phyloP scores from a whole-genome alignment of 1,140 invertebrate species.

The Chironomus tepperi region DNA sequence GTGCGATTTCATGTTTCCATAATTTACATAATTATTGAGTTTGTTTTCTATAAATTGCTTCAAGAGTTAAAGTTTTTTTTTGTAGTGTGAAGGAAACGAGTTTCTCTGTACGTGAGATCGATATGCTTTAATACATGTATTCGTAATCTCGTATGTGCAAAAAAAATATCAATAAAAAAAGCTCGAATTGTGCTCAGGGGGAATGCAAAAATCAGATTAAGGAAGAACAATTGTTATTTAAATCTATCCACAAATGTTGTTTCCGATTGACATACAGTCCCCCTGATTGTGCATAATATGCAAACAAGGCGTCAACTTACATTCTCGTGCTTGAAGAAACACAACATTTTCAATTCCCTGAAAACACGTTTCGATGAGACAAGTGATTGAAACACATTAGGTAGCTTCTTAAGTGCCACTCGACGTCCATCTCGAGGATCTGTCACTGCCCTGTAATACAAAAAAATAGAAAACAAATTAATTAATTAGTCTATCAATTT shows the following conservation, averaged over 20 bases:
- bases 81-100: neutral
- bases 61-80: neutral
- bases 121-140: neutral
- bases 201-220: too few relatives aligned
- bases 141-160: neutral
- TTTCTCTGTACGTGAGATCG: constrained; percentile 8
- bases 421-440: constrained; percentile 96
- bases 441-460: constrained; percentile 86
- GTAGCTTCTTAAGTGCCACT: constrained; percentile 98
- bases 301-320: constrained; percentile 54
- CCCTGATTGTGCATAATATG: constrained; percentile 28
- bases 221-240: too few relatives aligned
- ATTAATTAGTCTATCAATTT: neutral
- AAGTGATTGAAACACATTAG: constrained; percentile 99
- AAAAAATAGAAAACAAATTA: constrained; percentile 32
- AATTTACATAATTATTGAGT: constrained; percentile 23
- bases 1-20: constrained; percentile 12
- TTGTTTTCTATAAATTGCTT: constrained; percentile 18
- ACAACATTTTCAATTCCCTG: constrained; percentile 97
- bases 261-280: too few relatives aligned
- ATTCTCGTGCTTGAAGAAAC: constrained; percentile 99
- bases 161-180: neutral
- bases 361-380: constrained; percentile 97
- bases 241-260: too few relatives aligned
- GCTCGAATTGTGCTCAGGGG: neutral